These are phyloP conservation scores for Sternotherus odoratus DNA, from an alignment of 2,797 vertebrate species.

Conservation along the genomic window DNA sequence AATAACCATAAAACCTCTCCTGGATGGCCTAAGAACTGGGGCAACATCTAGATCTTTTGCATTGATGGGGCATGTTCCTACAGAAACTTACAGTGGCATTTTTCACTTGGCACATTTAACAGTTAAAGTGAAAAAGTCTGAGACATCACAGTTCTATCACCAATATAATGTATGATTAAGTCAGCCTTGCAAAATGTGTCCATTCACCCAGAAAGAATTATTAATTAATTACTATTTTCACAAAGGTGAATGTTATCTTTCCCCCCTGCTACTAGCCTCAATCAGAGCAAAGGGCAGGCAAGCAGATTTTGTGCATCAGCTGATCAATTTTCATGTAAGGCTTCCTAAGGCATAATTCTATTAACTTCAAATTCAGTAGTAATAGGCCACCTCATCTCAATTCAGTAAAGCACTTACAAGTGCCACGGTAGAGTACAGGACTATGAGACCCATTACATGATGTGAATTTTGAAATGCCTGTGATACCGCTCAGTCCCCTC, in stretches of 20 bases:
- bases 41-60: not conserved
- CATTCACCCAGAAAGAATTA: not conserved
- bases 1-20: not conserved
- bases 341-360: not conserved
- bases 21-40: not conserved
- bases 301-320: not conserved
- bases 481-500: not conserved
- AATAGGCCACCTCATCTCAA: not conserved
- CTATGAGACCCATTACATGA: accelerated
- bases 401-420: accelerated
- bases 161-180: accelerated
- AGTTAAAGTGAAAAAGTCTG: not conserved
- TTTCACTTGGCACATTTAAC: not conserved
- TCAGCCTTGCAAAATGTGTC: accelerated
- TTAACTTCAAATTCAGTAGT: not conserved
- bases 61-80: accelerated
- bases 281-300: not conserved
- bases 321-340: not conserved
- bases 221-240: not conserved
- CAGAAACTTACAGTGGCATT: not conserved
- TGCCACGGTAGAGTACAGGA: accelerated
- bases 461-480: not conserved
- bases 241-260: not conserved
- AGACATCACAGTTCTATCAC: not conserved
- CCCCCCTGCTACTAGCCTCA: not conserved